phyloP scores from a whole-genome alignment of 2,888 invertebrate species.

The Dascillus cervinus region DNA sequence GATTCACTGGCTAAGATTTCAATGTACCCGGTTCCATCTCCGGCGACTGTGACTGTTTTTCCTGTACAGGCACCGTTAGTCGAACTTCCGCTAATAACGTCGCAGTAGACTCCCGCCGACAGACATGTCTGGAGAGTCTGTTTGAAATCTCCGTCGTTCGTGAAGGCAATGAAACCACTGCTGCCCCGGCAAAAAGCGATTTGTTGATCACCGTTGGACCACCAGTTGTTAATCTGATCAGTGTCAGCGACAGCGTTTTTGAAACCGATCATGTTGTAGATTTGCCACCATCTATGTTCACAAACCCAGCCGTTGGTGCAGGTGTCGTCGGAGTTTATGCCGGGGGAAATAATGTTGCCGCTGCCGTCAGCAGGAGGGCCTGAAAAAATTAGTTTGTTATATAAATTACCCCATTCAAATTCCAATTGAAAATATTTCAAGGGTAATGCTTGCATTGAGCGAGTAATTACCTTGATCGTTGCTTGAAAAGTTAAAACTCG shows the following conservation, averaged over 20 bases:
- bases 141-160: conserved; percentile 55
- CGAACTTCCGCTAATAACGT: conserved; percentile 66
- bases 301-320: conserved; percentile 75
- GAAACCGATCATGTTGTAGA: conserved; percentile 71
- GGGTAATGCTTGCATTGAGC: too few species aligned
- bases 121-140: conserved; percentile 61
- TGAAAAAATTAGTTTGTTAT: conserved; percentile 46
- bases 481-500: conserved; percentile 65
- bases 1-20: conserved; percentile 45
- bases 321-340: conserved; percentile 54
- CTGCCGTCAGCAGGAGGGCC: conserved; percentile 62
- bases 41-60: conserved; percentile 52
- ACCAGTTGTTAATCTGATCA: conserved; percentile 60
- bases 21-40: conserved; percentile 52
- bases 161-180: conserved; percentile 65
- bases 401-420: background rate
- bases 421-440: background rate
- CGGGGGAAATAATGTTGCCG: conserved; percentile 58
- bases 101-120: conserved; percentile 74
- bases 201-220: conserved; percentile 74
- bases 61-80: conserved; percentile 57
- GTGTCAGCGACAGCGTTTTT: conserved; percentile 59
- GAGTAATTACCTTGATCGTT: conserved; percentile 40
- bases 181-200: conserved; percentile 77
- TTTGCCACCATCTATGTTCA: conserved; percentile 79